These are phyloP conservation scores for Anthopleura xanthogrammica DNA, from an alignment of 92 coral and sea anemone genomes.

Conservation along the genomic window DNA sequence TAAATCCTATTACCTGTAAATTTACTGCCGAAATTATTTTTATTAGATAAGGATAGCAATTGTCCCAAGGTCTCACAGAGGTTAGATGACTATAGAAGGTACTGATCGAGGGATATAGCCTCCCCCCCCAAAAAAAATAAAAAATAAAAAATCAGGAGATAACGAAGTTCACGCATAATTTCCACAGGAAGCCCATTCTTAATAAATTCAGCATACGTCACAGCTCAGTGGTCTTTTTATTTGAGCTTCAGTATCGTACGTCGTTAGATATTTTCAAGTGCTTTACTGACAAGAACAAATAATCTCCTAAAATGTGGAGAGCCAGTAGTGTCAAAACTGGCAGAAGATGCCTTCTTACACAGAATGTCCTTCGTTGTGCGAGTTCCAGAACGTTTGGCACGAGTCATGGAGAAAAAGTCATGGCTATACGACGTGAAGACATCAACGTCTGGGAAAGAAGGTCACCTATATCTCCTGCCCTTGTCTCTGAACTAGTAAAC, in stretches of 20 bases:
- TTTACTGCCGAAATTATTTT: too few species aligned
- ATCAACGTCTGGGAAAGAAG: conserved; percentile 98
- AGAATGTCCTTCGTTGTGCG: conserved; percentile 4
- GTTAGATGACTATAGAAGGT: too few species aligned
- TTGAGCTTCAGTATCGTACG: background rate
- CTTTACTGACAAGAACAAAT: background rate
- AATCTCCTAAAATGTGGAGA: background rate
- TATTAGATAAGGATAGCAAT: too few species aligned
- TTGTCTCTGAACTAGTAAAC: conserved; percentile 87
- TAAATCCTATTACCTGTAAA: too few species aligned
- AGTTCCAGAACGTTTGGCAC: conserved; percentile 21
- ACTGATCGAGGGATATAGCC: too few species aligned
- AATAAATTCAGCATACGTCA: background rate
- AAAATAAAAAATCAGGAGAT: too few species aligned
- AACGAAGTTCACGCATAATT: background rate
- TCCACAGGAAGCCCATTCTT: background rate
- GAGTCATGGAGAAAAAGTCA: conserved; percentile 48
- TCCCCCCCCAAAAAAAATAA: too few species aligned
- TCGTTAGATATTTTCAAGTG: background rate
- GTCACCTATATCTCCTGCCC: conserved; percentile 93
- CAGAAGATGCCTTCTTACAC: background rate
- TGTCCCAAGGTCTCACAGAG: too few species aligned
- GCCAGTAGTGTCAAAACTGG: background rate
- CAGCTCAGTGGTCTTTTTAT: background rate
- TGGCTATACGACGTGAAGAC: conserved; percentile 98